Percentiles rank a stretch among this genome's conserved stretches.
Evolutionary conservation across 2,113 vertebrate genomes (phyloP).

Genomic region (Delphinapterus leucas): DNA sequence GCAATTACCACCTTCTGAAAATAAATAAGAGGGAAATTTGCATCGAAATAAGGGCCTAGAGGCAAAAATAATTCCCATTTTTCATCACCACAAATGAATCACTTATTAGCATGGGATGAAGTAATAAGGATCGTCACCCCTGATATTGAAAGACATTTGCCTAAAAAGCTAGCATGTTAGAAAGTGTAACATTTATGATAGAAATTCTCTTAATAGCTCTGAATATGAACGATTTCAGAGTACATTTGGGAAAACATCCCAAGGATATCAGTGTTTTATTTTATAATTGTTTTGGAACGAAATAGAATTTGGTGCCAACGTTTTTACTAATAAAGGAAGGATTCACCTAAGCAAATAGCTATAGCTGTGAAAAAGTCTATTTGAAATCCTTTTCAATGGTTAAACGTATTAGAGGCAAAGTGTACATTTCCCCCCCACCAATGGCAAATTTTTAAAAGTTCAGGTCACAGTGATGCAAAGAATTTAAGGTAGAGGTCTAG

Average conservation of each 20-base stretch:
- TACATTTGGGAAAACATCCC: constrained; percentile 18
- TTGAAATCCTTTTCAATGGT: not conserved
- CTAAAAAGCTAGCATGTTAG: constrained; percentile 39
- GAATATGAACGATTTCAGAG: constrained; percentile 6
- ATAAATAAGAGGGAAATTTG: constrained; percentile 54
- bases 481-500: not conserved
- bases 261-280: not conserved
- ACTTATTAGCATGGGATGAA: constrained; percentile 25
- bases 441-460: not conserved
- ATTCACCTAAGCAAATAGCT: not conserved
- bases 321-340: constrained; percentile 24
- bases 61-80: constrained; percentile 52
- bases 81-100: constrained; percentile 28
- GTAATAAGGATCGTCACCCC: not conserved
- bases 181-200: constrained; percentile 34
- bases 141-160: constrained; percentile 35
- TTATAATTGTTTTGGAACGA: constrained; percentile 26
- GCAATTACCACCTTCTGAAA: constrained; percentile 38
- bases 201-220: constrained; percentile 29
- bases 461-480: not conserved
- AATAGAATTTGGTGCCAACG: not conserved
- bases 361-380: not conserved
- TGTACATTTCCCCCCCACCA: not conserved
- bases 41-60: constrained; percentile 24
- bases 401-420: not conserved